phyloP scores from a whole-genome alignment of 1,140 invertebrate genomes.

The Tetragnatha versicolor region DNA sequence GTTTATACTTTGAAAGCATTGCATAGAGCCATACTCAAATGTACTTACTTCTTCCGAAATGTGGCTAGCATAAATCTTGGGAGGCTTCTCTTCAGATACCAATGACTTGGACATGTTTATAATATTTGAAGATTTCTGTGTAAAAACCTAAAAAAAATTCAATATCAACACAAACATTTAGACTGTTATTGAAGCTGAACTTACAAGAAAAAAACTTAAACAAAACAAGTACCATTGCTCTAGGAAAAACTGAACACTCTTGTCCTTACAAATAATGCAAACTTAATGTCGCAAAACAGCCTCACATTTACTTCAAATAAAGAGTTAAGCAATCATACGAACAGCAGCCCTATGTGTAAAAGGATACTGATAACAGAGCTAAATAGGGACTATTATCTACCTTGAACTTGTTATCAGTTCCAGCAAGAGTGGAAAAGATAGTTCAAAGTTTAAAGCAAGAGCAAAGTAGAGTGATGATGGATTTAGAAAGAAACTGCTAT shows the following conservation, averaged over 20 bases:
- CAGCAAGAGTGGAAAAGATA: constrained; percentile 29
- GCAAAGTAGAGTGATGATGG: constrained; percentile 29
- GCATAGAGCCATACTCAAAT: background rate
- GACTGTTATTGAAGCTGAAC: background rate
- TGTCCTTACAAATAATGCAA: background rate
- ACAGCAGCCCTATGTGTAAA: constrained; percentile 23
- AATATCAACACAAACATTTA: background rate
- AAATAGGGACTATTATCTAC: constrained; percentile 44
- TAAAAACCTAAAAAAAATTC: constrained; percentile 17
- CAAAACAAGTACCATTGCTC: background rate
- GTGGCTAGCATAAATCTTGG: background rate
- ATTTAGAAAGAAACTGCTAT: constrained; percentile 9
- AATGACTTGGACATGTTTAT: constrained; percentile 15
- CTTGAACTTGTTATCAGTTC: constrained; percentile 32
- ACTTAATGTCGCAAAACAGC: background rate
- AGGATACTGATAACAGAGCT: constrained; percentile 22
- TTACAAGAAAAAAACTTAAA: background rate
- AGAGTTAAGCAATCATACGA: background rate
- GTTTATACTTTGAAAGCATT: background rate
- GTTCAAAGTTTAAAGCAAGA: constrained; percentile 47
- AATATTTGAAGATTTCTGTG: constrained; percentile 24
- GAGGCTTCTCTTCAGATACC: background rate
- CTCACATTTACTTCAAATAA: background rate
- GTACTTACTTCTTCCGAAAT: constrained; percentile 31
- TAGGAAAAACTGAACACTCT: background rate